Percentiles rank a stretch among this genome's conserved stretches.
These are phyloP conservation scores for Lasioglossum albipes DNA, from an alignment of 1,140 invertebrate species.

Conservation along the genomic window DNA sequence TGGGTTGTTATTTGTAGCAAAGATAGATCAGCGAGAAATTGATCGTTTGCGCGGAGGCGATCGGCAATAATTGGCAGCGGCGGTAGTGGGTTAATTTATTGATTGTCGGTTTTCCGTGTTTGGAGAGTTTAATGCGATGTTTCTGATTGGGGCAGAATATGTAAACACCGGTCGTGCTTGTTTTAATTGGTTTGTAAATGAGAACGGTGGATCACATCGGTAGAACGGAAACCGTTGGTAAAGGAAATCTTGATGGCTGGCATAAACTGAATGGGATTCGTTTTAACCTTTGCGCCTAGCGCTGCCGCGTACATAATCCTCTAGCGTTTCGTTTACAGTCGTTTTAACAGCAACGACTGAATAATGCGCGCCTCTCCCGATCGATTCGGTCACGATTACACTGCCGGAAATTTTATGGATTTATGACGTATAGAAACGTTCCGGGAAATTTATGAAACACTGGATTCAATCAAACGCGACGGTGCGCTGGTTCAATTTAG, in stretches of 20 bases:
- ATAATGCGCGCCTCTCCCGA: too few species aligned
- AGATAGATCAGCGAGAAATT: neutral
- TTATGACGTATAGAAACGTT: too few species aligned
- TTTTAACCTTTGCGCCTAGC: neutral
- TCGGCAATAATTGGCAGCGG: neutral
- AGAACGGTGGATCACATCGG: neutral
- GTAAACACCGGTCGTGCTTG: slow-evolving; percentile 3
- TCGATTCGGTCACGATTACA: too few species aligned
- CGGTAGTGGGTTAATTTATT: slow-evolving; percentile 7
- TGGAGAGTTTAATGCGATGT: neutral
- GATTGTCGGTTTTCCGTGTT: slow-evolving; percentile 26
- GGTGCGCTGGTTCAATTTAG: too few species aligned
- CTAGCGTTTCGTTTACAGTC: too few species aligned
- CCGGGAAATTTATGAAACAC: too few species aligned
- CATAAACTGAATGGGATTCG: neutral
- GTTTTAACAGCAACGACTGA: too few species aligned
- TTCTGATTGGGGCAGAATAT: slow-evolving; percentile 7
- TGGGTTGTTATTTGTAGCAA: neutral
- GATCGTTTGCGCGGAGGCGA: neutral
- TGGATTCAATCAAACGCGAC: too few species aligned
- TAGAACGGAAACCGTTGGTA: neutral
- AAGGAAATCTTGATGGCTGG: too few species aligned
- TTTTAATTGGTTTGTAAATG: slow-evolving; percentile 22
- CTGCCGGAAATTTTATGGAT: too few species aligned
- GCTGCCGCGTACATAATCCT: too few species aligned